A percentile compares a stretch with the other conserved stretches of the same genome.
These are phyloP conservation scores for Eurois occulta DNA, from an alignment of 2,888 invertebrate species.

Conservation along the genomic window DNA sequence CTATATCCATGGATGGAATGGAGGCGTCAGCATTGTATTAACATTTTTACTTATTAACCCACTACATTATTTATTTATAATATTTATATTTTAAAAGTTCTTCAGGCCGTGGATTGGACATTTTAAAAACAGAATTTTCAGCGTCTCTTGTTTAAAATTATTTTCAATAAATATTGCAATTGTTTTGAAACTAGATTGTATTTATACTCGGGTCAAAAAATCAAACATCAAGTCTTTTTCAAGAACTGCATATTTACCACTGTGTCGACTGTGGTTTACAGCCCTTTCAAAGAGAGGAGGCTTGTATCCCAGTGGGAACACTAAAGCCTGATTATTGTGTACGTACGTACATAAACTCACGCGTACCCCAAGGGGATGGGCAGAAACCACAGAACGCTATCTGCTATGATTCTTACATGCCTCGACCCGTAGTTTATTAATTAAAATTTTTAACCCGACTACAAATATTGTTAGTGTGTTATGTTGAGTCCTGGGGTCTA, in stretches of 20 bases:
- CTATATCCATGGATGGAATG: conserved; percentile 60
- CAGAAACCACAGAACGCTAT: neutral
- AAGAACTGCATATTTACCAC: neutral
- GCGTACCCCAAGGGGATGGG: neutral
- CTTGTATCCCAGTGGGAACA: too few species aligned
- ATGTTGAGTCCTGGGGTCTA: neutral
- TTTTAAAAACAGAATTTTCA: neutral
- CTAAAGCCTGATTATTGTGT: neutral
- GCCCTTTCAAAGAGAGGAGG: too few species aligned
- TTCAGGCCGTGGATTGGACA: conserved; percentile 25
- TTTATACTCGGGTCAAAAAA: neutral
- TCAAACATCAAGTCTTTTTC: neutral
- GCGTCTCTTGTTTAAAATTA: neutral
- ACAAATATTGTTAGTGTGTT: neutral
- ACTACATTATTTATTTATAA: conserved; percentile 63
- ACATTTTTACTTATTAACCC: conserved; percentile 74
- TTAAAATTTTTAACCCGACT: neutral
- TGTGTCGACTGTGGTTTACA: too few species aligned
- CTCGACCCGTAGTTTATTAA: neutral
- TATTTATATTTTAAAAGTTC: conserved; percentile 51
- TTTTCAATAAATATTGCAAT: conserved; percentile 11
- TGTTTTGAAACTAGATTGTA: neutral
- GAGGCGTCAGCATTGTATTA: conserved; percentile 58
- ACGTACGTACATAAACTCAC: neutral
- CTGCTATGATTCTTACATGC: neutral